phyloP scores from a whole-genome alignment of 2,888 invertebrate genomes.

The Brachyopa scutellaris region DNA sequence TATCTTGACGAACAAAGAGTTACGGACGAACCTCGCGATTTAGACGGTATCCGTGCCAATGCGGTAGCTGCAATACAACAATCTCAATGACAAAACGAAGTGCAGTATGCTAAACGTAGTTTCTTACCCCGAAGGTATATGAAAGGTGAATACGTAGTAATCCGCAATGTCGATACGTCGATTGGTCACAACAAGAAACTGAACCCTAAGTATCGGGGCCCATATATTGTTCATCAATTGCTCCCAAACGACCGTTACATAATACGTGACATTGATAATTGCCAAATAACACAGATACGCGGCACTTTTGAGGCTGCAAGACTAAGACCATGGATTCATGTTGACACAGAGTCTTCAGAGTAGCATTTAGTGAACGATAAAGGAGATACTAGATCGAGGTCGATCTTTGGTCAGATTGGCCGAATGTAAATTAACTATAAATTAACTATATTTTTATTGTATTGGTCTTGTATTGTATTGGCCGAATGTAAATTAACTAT shows the following conservation, averaged over 20 bases:
- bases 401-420: slow-evolving; percentile 6
- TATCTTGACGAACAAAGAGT: slow-evolving; percentile 17
- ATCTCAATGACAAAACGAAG: neutral
- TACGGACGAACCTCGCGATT: neutral
- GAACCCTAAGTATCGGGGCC: slow-evolving; percentile 25
- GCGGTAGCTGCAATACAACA: neutral
- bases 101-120: slow-evolving; percentile 21
- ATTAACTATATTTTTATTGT: too few relatives aligned
- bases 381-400: neutral
- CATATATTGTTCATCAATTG: slow-evolving; percentile 23
- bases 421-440: slow-evolving; percentile 1
- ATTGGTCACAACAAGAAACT: slow-evolving; percentile 20
- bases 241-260: slow-evolving; percentile 38
- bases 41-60: neutral
- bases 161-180: slow-evolving; percentile 10
- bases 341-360: neutral
- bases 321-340: neutral
- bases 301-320: slow-evolving; percentile 1
- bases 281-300: slow-evolving; percentile 29
- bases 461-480: too few relatives aligned
- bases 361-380: neutral
- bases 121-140: neutral
- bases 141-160: slow-evolving; percentile 18
- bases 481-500: too few relatives aligned
- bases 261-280: slow-evolving; percentile 33